Conservation (phyloP, 2,888 invertebrate genomes). For the Drosophila pegasa region DNA sequence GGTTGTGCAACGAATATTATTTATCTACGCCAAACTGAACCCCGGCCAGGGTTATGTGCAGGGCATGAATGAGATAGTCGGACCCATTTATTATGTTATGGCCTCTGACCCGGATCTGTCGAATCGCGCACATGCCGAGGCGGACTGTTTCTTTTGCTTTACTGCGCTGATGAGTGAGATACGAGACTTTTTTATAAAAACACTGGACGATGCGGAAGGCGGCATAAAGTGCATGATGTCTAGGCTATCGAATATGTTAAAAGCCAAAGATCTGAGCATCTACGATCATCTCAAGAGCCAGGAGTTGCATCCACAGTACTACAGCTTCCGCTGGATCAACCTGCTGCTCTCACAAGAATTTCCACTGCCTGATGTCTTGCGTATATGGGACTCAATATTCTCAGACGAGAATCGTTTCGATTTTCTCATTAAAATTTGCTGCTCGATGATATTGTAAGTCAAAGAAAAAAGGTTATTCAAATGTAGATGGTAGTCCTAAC, state of each 20-base stretch:
- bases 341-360: slow-evolving; percentile 98
- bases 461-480: neutral
- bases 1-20: slow-evolving; percentile 97
- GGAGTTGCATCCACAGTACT: slow-evolving; percentile 97
- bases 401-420: slow-evolving; percentile 95
- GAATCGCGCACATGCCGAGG: slow-evolving; percentile 96
- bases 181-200: slow-evolving; percentile 98
- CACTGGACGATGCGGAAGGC: slow-evolving; percentile 95
- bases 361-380: slow-evolving; percentile 97
- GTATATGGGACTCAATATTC: slow-evolving; percentile 98
- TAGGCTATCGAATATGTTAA: slow-evolving; percentile 91
- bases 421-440: slow-evolving; percentile 96
- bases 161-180: slow-evolving; percentile 99
- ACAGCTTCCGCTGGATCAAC: slow-evolving; percentile 98
- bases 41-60: slow-evolving; percentile 98
- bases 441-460: slow-evolving; percentile 98
- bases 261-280: slow-evolving; percentile 90
- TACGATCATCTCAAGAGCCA: slow-evolving; percentile 92
- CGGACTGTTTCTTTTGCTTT: slow-evolving; percentile 99
- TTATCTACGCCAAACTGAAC: slow-evolving; percentile 98
- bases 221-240: slow-evolving; percentile 97
- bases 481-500: neutral
- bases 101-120: slow-evolving; percentile 93
- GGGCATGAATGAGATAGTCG: slow-evolving; percentile 99
- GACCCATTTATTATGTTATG: slow-evolving; percentile 98